These are phyloP conservation scores for Progne subis DNA, from an alignment of 2,113 vertebrate genomes.

Conservation along the genomic window DNA sequence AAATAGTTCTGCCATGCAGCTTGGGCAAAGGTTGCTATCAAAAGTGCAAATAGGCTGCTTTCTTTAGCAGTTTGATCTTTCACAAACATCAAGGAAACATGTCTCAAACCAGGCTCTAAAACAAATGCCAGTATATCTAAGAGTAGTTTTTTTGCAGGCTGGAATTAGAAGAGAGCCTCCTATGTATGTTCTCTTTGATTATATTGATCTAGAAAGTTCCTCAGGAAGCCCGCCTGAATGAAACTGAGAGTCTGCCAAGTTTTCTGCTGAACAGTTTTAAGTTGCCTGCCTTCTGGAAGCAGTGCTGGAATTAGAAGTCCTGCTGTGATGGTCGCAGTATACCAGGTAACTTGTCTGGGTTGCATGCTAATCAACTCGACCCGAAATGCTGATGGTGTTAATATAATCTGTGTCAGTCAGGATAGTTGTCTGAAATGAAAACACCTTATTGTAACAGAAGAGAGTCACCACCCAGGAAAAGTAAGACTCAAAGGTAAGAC, in stretches of 20 bases:
- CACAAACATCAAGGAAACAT: background rate
- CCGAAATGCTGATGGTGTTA: background rate
- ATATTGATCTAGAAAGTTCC: conserved; percentile 29
- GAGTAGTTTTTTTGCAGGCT: background rate
- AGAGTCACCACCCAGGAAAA: background rate
- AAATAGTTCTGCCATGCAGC: background rate
- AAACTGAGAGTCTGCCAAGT: background rate
- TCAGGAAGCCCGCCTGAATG: background rate
- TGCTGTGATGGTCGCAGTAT: background rate
- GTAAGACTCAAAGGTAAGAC: background rate
- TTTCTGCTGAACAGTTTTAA: background rate
- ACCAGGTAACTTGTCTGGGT: background rate
- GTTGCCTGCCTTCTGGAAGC: background rate
- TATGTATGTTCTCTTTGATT: background rate
- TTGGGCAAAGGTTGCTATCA: background rate
- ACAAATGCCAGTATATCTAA: background rate
- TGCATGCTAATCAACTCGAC: background rate
- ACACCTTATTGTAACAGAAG: background rate
- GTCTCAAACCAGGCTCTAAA: background rate
- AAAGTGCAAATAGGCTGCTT: background rate
- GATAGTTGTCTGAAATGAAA: background rate
- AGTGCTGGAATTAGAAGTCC: background rate
- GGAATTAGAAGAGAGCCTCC: background rate
- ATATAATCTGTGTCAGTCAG: background rate
- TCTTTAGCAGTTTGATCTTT: conserved; percentile 11